Base-by-base conservation (phyloP, 2,888 invertebrate species). In the Mayetiola destructor region DNA sequence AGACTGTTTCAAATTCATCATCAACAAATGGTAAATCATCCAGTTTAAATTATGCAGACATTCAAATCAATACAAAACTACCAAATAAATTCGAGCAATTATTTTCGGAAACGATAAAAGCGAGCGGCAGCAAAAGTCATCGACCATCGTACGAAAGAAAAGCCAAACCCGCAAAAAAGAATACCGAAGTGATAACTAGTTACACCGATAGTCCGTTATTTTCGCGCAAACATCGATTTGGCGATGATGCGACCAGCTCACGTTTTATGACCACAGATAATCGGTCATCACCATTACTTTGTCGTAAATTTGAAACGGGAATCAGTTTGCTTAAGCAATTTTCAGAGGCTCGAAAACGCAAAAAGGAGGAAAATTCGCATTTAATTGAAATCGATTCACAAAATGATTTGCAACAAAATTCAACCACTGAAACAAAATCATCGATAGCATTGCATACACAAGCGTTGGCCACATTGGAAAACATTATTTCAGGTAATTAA, bases 381-480 rank as follows among this genome's bases (percentile, higher is more conserved):
- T n/a, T 37, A 37, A 35, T 54, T 35, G 30, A 58, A 56, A 35
- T 59, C 56, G 20, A 53, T 55, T 27, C 57, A 16, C 23, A 52
- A 39, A 36, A 29, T 20, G 35, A 57, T 23, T 27, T 53, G 6
- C 18, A 72, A 2, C 71, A 73, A 59, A 69, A 67, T 2, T 72
- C 71, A 2, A 71, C 71, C 3, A 67, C 70, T 56, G 72, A 73
- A 61, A 65, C 71, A 32, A 71, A 69, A 62, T 66, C 72, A 16
- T 72, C 72, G 2, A 72, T 73, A 40, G 73, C 72, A 10, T 61
- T 73, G 42, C 72, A 73, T 58, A 71, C 72, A n/a, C 72, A 73
- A 69, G 78, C 79, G 23, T 69, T 79, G 60, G 76, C 76, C 20
- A 79, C 79, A 37, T 68, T 79, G 63, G 79, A 79, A 64, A 78